Evolutionary conservation across 1,140 invertebrate genomes (phyloP), one percentile per base, ranked within the genome.

Genomic region (Bombus picipes): DNA sequence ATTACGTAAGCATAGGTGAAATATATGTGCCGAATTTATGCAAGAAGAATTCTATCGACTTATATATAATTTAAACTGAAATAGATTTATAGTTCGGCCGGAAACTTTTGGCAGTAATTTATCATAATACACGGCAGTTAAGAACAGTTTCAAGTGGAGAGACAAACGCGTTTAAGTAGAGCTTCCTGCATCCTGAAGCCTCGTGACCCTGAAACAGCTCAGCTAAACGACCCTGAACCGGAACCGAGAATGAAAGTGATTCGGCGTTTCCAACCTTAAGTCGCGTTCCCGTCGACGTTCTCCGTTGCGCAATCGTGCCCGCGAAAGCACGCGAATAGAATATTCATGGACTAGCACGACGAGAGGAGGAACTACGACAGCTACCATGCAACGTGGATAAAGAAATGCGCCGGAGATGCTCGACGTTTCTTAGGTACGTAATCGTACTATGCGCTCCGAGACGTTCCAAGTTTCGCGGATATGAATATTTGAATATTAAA

Each of bases 171-270:
- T 43, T 6, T 18, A 39, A 78, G 59, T 32, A 34, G 62, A 43
- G 25, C 37, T 62, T 74, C 39, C 25, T n/a, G 18, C 25, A 0
- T 25, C 43, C 53, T 18, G 18, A 32, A 34, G 77, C n/a, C 32
- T n/a, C 74, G 62, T 85, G 87, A 90, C 87, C 83, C 66, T 90
- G 84, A 91, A 90, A 83, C 88, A n/a, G 77, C 68, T 87, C 87
- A 73, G 39, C n/a, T 15, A n/a, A 74, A 79, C 83, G 87, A 91
- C 84, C 85, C 71, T 87, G 89, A 91, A 89, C 81, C 87, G 89
- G 84, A 91, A 91, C 81, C 79, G 87, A 91, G 75, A 91, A 90
- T 70, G 90, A 91, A 91, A 91, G 90, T 91, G 90, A 90, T 89
- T 70, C 71, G 39, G 12, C 75, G 66, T 88, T 88, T 53, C 66